A percentile compares a stretch with the other conserved stretches of the same genome.
phyloP scores from a whole-genome alignment of 2,797 vertebrate species.

The Limnodromus scolopaceus region DNA sequence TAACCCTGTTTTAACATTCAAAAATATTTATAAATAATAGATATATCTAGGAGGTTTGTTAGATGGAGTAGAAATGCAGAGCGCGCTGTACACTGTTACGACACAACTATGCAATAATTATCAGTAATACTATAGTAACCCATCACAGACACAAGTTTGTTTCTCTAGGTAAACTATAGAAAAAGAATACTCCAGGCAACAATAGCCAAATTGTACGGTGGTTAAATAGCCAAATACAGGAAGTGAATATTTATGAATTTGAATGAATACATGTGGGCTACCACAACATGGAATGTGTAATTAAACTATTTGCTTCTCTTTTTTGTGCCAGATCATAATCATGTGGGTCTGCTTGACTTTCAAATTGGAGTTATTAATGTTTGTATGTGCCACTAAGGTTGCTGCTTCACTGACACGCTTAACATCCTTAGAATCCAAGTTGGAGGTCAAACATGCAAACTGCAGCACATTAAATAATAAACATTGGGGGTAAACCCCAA shows the following conservation, averaged over 20 bases:
- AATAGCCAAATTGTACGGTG: neutral
- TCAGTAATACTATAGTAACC: neutral
- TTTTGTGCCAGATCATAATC: neutral
- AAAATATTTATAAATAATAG: neutral
- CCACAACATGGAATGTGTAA: neutral
- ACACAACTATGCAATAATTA: neutral
- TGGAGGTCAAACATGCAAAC: neutral
- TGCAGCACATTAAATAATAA: neutral
- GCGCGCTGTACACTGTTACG: neutral
- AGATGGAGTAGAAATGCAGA: neutral
- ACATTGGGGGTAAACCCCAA: neutral
- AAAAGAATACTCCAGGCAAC: neutral
- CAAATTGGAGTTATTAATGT: neutral
- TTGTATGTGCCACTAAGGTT: neutral
- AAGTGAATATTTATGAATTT: neutral
- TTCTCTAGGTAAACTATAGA: neutral
- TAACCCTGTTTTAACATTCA: neutral
- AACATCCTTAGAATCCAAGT: neutral
- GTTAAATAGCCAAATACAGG: neutral
- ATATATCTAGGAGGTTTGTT: neutral
- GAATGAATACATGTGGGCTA: neutral
- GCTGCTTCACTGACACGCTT: neutral
- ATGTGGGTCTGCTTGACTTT: neutral
- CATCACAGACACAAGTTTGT: neutral
- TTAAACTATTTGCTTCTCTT: neutral